phyloP scores from a whole-genome alignment of 2,113 vertebrate species.

The rat (Rattus norvegicus) region GRCr8 NC_086036.1:18870001-18870500 shows the following conservation, averaged over 20 bases:
- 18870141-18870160: not conserved
- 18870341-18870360: not conserved
- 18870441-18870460: not conserved
- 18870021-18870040: not conserved
- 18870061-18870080: not conserved
- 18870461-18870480: not conserved
- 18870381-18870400: not conserved
- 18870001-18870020: not conserved
- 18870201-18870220: not conserved
- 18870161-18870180: not conserved
- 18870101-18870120: not conserved
- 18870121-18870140: constrained; percentile 35
- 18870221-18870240: not conserved
- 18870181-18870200: not conserved
- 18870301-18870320: not conserved
- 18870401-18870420: not conserved
- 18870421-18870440: not conserved
- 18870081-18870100: not conserved
- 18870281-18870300: not conserved
- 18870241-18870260: not conserved
- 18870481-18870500: not conserved
- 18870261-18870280: not conserved
- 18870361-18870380: not conserved
- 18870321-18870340: not conserved
- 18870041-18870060: not conserved